A percentile compares a stretch with the other conserved stretches of the same genome.
These are phyloP conservation scores for Epizoanthus illoricatus DNA, from an alignment of 92 coral and sea anemone species.

Conservation along the genomic window DNA sequence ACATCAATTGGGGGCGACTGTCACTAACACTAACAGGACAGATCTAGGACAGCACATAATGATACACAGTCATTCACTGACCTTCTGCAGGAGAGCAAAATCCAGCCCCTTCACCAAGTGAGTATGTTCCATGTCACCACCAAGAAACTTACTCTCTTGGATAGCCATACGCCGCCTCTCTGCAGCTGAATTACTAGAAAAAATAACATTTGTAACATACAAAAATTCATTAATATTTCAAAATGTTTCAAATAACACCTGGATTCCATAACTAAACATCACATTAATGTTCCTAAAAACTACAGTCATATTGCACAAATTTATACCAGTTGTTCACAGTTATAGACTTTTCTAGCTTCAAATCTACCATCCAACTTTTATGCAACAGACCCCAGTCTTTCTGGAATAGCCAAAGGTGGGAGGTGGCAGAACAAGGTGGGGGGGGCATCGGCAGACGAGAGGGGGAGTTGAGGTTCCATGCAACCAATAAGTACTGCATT, in stretches of 20 bases:
- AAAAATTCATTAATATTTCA: neutral
- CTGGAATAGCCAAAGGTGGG: too few species aligned
- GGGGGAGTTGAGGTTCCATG: too few species aligned
- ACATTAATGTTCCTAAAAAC: too few species aligned
- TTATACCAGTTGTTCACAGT: neutral
- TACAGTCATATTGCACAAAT: neutral
- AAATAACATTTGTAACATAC: neutral
- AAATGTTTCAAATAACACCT: neutral
- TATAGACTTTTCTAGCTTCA: too few species aligned
- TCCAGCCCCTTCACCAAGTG: constrained; percentile 98
- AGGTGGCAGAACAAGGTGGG: too few species aligned
- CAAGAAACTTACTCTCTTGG: constrained; percentile 99
- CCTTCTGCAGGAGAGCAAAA: constrained; percentile 98
- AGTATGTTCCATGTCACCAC: constrained; percentile 99
- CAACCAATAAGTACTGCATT: too few species aligned
- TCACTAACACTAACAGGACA: too few species aligned
- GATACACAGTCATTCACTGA: constrained; percentile 17
- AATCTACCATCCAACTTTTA: too few species aligned
- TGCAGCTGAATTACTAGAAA: constrained; percentile 88
- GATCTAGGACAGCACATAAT: neutral
- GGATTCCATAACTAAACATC: neutral
- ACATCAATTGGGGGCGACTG: too few species aligned
- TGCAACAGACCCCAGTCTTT: too few species aligned
- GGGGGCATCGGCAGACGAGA: too few species aligned
- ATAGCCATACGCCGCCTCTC: constrained; percentile 91